Evolutionary conservation across 2,888 invertebrate genomes (phyloP), one percentile per base, ranked within the genome.

Genomic region (Crossocerus cetratus): DNA sequence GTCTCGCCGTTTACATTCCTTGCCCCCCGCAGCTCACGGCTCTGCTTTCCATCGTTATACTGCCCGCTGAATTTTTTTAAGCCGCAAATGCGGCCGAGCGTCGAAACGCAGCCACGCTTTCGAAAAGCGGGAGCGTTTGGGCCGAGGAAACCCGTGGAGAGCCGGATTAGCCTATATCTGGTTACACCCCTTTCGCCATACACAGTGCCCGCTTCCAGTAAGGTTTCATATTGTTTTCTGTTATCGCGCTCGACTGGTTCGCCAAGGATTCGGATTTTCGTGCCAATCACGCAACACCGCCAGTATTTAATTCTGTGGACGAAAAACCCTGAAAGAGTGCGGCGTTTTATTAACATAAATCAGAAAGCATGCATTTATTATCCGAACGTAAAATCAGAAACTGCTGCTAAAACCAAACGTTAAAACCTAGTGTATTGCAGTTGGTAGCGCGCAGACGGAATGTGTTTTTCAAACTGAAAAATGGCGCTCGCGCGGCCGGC

Each of bases 131-230:
- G 65, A 23, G 45, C 43, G 20, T 14, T 16, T 44, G 61, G 62
- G 32, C n/a, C n/a, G 56, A 70, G 65, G 84, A 85, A 86, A 78
- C 86, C 83, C 62, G 49, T 45, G 54, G 54, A 32, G 57, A 54
- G 58, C 66, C 67, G 78, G 85, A 85, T 86, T 86, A 84, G 78
- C 80, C 80, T 82, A 81, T 86, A 86, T 86, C 85, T 70, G 74
- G 83, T 86, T 86, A 86, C 85, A 80, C 65, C 74, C 78, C 81
- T 78, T 83, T 85, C 80, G 73, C 71, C 78, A 72, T 74, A 80
- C 72, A 62, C 62, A 67, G 42, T 69, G 66, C 60, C 61, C 11
- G 61, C 55, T 61, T 45, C 63, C 61, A 54, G 60, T 85, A 84
- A 23, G 85, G 84, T 82, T 85, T 84, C 85, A 14, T 62, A 69